Evolutionary conservation across 2,113 vertebrate species (phyloP), one percentile per base, ranked within the genome.

Genomic region (Xiphophorus couchianus): DNA sequence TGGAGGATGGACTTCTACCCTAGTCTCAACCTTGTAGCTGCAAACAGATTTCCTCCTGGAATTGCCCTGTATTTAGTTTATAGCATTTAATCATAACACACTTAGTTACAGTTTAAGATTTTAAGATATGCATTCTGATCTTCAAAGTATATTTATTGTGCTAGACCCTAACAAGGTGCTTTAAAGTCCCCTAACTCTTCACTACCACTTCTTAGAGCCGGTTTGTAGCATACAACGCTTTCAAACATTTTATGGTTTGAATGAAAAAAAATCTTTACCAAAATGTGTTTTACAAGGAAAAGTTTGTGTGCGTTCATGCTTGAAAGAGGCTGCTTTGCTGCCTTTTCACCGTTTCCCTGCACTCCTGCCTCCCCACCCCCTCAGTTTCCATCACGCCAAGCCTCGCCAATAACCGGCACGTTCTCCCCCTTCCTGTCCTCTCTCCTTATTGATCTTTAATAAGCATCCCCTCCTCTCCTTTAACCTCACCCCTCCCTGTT

Each of bases 361-460:
- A 84, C 76, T 62, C 76, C 14, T 71, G 33, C 25, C 22, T 48
- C 25, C 25, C 65, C 64, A 22, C 64, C 37, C 67, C 76, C 65
- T 75, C 63, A 39, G 70, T 88, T 89, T 88, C 82, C 84, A 80
- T 78, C 82, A 68, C 77, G 73, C 61, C 37, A 9, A 33, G 68
- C 80, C 42, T 62, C 75, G 70, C 72, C 74, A 66, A 73, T 69
- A 78, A 48, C 42, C 28, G 33, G 71, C 81, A 28, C 51, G 51
- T 66, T 71, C 65, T 62, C 68, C 76, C 80, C 72, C 81, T 89
- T 71, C 74, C 81, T 85, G 76, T 86, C 71, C 77, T 78, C 70
- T 62, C 51, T n/a, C 19, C 69, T 90, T 90, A 89, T 86, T 90
- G 91, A 91, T 93, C 89, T 92, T 93, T 93, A 93, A 93, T 93